phyloP scores from a whole-genome alignment of 2,113 vertebrate species.

The Heptranchias perlo region DNA sequence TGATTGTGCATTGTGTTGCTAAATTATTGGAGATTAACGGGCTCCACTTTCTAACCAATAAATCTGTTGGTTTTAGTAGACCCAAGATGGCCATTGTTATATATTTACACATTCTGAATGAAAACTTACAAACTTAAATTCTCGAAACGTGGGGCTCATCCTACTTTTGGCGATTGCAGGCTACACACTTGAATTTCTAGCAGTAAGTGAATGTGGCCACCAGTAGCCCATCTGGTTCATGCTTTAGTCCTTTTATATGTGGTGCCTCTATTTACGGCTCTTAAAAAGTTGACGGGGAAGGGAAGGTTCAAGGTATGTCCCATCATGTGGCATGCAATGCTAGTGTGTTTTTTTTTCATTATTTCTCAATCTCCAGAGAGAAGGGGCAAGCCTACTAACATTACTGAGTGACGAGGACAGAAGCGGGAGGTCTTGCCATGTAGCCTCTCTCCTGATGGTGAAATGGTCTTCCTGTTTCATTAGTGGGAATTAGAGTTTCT shows the following conservation, averaged over 20 bases:
- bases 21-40: not conserved
- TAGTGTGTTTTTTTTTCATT: too few species aligned
- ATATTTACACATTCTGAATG: not conserved
- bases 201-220: not conserved
- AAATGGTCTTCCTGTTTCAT: too few species aligned
- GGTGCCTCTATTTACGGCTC: not conserved
- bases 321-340: too few species aligned
- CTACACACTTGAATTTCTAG: not conserved
- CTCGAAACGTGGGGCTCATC: not conserved
- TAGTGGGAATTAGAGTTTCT: too few species aligned
- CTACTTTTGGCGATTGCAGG: not conserved
- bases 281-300: not conserved
- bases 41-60: not conserved
- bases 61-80: not conserved
- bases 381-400: too few species aligned
- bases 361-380: too few species aligned
- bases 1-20: not conserved
- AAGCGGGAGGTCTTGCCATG: too few species aligned
- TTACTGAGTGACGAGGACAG: too few species aligned
- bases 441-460: too few species aligned
- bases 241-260: not conserved
- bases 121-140: not conserved
- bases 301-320: not conserved
- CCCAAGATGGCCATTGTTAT: not conserved
- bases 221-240: not conserved